A percentile compares a stretch with the other conserved stretches of the same genome.
phyloP scores from a whole-genome alignment of 2,888 invertebrate genomes.

The Euzophera pinguis region DNA sequence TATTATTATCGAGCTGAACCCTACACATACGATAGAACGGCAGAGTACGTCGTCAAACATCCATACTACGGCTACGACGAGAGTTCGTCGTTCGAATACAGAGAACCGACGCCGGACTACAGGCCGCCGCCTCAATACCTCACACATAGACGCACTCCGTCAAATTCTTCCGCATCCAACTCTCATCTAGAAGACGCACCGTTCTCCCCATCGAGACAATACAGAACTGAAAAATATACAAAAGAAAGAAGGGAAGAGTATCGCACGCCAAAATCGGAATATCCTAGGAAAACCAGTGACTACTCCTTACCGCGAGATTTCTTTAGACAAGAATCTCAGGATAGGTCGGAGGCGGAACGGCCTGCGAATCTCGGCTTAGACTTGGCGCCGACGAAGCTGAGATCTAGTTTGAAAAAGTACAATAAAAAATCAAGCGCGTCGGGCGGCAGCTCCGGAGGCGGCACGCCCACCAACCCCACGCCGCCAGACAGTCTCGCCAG shows the following conservation, averaged over 20 bases:
- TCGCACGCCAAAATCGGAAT: slow-evolving; percentile 54
- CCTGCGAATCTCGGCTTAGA: slow-evolving; percentile 81
- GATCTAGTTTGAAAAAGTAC: slow-evolving; percentile 90
- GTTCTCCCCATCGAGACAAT: slow-evolving; percentile 62
- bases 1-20: slow-evolving; percentile 59
- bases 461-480: slow-evolving; percentile 90
- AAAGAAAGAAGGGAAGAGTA: slow-evolving; percentile 50
- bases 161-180: slow-evolving; percentile 83
- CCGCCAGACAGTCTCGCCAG: slow-evolving; percentile 92
- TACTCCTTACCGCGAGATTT: slow-evolving; percentile 63
- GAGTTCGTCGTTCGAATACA: slow-evolving; percentile 58
- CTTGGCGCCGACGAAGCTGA: slow-evolving; percentile 82
- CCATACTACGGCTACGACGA: slow-evolving; percentile 67
- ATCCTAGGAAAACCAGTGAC: slow-evolving; percentile 56
- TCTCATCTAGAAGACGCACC: slow-evolving; percentile 70
- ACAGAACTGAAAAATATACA: slow-evolving; percentile 37
- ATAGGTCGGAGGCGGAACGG: slow-evolving; percentile 58
- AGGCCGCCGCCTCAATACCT: slow-evolving; percentile 54
- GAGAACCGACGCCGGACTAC: slow-evolving; percentile 61
- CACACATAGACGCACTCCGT: slow-evolving; percentile 87
- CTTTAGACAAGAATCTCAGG: slow-evolving; percentile 59
- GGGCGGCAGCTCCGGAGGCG: slow-evolving; percentile 82
- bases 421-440: slow-evolving; percentile 74
- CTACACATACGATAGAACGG: slow-evolving; percentile 62
- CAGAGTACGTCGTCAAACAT: slow-evolving; percentile 66